Evolutionary conservation across 1,140 invertebrate genomes (phyloP).

Genomic region (Lamellibrachia luymesi): DNA sequence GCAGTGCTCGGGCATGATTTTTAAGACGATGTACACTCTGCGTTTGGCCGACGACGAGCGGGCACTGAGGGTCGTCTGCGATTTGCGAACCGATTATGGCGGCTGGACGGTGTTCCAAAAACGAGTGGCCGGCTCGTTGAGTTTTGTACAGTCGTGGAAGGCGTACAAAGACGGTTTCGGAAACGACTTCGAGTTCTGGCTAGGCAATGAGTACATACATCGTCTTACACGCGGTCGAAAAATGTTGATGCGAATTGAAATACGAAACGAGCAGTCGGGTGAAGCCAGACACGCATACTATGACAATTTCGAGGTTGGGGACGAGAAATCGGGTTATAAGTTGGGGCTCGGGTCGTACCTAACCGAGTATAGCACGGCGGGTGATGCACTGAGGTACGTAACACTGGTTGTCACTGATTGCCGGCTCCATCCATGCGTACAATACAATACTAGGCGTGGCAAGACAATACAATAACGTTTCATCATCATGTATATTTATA

Average conservation of each 20-base stretch:
- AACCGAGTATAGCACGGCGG: neutral
- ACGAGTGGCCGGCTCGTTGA: neutral
- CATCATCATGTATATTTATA: too few relatives aligned
- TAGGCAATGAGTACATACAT: neutral
- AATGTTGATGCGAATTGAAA: neutral
- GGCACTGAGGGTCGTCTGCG: neutral
- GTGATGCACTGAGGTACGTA: neutral
- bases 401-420: neutral
- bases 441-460: too few relatives aligned
- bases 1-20: neutral
- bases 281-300: neutral
- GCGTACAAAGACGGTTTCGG: neutral
- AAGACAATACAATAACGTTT: too few relatives aligned
- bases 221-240: neutral
- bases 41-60: neutral
- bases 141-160: neutral
- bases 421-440: too few relatives aligned
- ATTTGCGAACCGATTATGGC: neutral
- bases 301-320: neutral
- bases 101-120: neutral
- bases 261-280: neutral
- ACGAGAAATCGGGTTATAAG: neutral
- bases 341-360: neutral
- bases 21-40: neutral
- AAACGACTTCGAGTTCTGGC: neutral